Evolutionary conservation across 2,888 invertebrate genomes (phyloP).

Genomic region (Amiota minor): DNA sequence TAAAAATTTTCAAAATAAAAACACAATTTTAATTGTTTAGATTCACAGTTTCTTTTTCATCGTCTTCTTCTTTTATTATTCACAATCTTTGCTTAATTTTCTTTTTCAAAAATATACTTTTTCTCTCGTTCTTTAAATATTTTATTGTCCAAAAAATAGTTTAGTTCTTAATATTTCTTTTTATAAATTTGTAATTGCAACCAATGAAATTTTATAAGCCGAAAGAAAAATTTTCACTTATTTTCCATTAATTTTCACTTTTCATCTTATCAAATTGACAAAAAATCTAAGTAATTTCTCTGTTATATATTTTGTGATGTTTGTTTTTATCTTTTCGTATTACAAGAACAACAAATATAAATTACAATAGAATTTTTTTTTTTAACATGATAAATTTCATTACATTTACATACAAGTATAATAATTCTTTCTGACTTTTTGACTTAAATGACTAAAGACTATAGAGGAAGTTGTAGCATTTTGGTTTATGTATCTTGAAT

Average conservation of each 20-base stretch:
- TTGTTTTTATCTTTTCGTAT: too few relatives aligned
- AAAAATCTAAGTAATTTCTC: too few relatives aligned
- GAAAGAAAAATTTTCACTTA: neutral
- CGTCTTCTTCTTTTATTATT: too few relatives aligned
- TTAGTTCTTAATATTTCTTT: neutral
- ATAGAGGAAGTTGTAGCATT: conserved; percentile 55
- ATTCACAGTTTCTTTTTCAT: too few relatives aligned
- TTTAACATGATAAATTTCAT: too few relatives aligned
- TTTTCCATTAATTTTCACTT: conserved; percentile 27
- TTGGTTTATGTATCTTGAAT: conserved; percentile 46
- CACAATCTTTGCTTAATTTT: neutral
- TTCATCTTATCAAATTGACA: neutral
- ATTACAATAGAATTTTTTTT: too few relatives aligned
- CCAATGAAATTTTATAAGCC: neutral
- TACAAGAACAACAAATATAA: too few relatives aligned
- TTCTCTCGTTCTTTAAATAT: conserved; percentile 1
- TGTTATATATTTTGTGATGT: too few relatives aligned
- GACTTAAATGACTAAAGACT: conserved; percentile 28
- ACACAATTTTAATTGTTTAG: too few relatives aligned
- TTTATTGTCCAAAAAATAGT: conserved; percentile 22
- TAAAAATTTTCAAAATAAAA: too few relatives aligned
- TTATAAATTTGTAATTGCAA: neutral
- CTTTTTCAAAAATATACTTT: conserved; percentile 5
- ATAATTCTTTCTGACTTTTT: too few relatives aligned
- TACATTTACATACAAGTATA: too few relatives aligned